A percentile compares a stretch with the other conserved stretches of the same genome.
Conservation (phyloP, 64 coral and sea anemone genomes). For the Platygyra sinensis region DNA sequence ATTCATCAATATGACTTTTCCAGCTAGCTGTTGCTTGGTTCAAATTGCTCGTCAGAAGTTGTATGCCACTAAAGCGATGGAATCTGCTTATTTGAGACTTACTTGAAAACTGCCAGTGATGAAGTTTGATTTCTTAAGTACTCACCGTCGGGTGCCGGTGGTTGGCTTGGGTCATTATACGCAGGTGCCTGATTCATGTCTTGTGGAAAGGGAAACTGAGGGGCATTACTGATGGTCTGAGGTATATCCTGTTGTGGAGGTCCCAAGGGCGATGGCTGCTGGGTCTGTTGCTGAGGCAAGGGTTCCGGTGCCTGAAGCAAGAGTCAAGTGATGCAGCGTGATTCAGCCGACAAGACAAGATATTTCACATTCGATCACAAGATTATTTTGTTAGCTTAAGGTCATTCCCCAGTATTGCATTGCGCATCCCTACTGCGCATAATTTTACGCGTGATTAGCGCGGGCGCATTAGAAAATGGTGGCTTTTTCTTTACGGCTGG, state of each 20-base stretch:
- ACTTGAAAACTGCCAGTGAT: background rate
- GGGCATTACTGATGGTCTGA: background rate
- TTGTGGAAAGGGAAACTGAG: slow-evolving; percentile 3
- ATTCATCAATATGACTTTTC: no score
- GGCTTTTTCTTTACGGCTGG: no score
- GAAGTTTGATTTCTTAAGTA: background rate
- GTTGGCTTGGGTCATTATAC: slow-evolving; percentile 22
- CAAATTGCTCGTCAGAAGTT: no score
- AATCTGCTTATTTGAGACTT: background rate
- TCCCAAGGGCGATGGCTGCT: background rate
- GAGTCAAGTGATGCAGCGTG: background rate
- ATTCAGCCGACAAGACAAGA: background rate
- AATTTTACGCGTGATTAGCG: no score
- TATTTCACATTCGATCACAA: no score
- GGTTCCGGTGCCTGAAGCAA: background rate
- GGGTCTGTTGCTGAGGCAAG: background rate
- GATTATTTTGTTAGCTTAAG: no score
- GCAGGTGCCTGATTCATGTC: slow-evolving; percentile 24
- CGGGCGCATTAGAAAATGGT: no score
- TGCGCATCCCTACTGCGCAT: no score
- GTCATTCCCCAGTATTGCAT: no score
- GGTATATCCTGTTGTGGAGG: slow-evolving; percentile 7
- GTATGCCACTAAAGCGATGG: no score
- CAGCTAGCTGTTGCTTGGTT: no score
- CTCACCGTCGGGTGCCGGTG: slow-evolving; percentile 1